Evolutionary conservation across 2,888 invertebrate species (phyloP).

Genomic region (Pterostichus niger): DNA sequence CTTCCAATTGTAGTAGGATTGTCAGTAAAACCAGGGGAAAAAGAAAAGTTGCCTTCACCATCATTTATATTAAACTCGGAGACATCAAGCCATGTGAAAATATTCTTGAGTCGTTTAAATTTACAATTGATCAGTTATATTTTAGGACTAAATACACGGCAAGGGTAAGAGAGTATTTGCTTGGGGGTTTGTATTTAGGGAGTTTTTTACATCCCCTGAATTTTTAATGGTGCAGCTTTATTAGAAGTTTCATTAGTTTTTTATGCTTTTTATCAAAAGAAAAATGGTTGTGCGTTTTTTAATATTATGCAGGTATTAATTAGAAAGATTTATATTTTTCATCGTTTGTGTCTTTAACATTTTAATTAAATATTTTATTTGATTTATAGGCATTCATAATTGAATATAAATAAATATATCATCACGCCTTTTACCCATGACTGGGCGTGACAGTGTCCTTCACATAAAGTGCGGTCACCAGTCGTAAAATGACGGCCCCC

Average conservation of each 20-base stretch:
- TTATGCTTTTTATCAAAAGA: constrained; percentile 20
- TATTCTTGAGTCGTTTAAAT: constrained; percentile 32
- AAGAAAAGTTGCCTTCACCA: constrained; percentile 15
- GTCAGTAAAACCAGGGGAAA: constrained; percentile 19
- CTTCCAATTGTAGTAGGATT: constrained; percentile 21
- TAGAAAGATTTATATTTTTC: constrained; percentile 22
- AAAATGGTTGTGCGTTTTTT: constrained; percentile 33
- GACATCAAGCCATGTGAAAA: constrained; percentile 27
- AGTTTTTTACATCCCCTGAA: neutral
- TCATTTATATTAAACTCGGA: constrained; percentile 33
- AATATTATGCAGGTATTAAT: constrained; percentile 30
- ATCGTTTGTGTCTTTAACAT: neutral
- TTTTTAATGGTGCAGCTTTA: constrained; percentile 41
- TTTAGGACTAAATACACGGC: neutral
- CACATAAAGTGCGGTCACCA: too few species aligned
- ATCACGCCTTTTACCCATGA: too few species aligned
- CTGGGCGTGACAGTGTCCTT: too few species aligned
- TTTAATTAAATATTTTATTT: neutral
- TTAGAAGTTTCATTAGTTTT: constrained; percentile 46
- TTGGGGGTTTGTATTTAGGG: constrained; percentile 10
- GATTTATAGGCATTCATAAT: too few species aligned
- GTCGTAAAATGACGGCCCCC: too few species aligned
- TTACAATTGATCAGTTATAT: constrained; percentile 1
- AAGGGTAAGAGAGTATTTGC: neutral
- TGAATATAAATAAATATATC: too few species aligned